phyloP scores from a whole-genome alignment of 2,113 vertebrate species.

The Amazona vittata region DNA sequence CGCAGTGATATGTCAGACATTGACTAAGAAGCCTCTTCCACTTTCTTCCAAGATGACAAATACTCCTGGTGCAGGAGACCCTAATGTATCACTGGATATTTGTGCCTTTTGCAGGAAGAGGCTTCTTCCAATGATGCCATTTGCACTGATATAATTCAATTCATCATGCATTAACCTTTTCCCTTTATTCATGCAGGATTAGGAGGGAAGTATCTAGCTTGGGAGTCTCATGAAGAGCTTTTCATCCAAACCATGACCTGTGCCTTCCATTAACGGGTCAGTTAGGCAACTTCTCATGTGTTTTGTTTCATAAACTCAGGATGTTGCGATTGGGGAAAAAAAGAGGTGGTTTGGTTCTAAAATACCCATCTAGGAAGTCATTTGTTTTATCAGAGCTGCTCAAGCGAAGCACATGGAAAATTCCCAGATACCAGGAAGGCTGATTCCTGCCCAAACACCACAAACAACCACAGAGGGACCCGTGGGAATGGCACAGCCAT shows the following conservation, averaged over 20 bases:
- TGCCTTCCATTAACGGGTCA: not conserved
- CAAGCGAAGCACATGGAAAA: not conserved
- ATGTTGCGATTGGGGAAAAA: not conserved
- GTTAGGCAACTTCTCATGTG: not conserved
- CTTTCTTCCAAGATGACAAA: constrained; percentile 47
- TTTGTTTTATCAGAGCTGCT: not conserved
- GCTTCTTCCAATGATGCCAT: constrained; percentile 19
- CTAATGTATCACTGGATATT: constrained; percentile 37
- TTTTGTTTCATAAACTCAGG: not conserved
- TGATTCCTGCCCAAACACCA: not conserved
- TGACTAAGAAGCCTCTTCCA: constrained; percentile 35
- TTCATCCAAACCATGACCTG: not conserved
- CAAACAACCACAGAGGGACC: not conserved
- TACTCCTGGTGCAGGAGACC: constrained; percentile 18
- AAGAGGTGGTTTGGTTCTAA: not conserved
- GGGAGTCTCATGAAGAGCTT: not conserved
- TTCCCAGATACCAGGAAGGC: not conserved
- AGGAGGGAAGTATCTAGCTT: not conserved
- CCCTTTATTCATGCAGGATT: not conserved
- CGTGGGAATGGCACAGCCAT: not conserved
- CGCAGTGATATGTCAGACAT: constrained; percentile 25
- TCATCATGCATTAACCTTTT: constrained; percentile 7
- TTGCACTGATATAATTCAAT: constrained; percentile 26
- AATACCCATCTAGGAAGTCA: not conserved
- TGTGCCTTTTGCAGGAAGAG: constrained; percentile 34